Percentiles rank a stretch among this genome's conserved stretches.
Evolutionary conservation across 2,113 vertebrate genomes (phyloP).

Genomic region (Otus sunia): DNA sequence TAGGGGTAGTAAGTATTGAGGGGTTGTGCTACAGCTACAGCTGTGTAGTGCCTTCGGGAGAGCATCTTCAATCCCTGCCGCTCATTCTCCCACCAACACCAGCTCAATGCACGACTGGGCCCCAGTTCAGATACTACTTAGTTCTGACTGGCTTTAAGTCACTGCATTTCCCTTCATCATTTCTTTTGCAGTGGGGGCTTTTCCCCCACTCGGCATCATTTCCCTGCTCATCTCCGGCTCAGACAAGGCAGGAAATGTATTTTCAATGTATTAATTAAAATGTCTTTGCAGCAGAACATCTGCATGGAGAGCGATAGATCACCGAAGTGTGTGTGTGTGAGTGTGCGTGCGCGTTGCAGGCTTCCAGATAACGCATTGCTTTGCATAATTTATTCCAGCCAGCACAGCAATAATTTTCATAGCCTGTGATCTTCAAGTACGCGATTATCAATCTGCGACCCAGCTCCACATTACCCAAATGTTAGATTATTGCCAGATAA

Average conservation of each 20-base stretch:
- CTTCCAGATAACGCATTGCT: slow-evolving; percentile 67
- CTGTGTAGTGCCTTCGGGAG: accelerated
- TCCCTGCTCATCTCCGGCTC: slow-evolving; percentile 35
- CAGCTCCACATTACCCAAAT: not conserved
- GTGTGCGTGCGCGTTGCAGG: not conserved
- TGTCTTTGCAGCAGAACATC: slow-evolving; percentile 66
- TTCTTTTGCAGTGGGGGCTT: slow-evolving; percentile 20
- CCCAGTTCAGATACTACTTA: not conserved
- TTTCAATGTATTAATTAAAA: slow-evolving; percentile 71
- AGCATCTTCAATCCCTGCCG: not conserved
- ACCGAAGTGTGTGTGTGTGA: slow-evolving; percentile 1
- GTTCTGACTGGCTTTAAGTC: not conserved
- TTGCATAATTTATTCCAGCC: slow-evolving; percentile 70
- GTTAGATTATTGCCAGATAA: not conserved
- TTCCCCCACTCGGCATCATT: not conserved
- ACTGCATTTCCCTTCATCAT: not conserved
- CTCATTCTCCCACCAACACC: not conserved
- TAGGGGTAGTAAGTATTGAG: not conserved
- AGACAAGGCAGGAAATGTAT: slow-evolving; percentile 58
- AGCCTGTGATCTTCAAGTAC: slow-evolving; percentile 41
- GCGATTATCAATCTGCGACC: slow-evolving; percentile 27
- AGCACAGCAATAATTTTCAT: slow-evolving; percentile 53
- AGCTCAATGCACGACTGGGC: not conserved
- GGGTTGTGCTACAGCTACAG: not conserved
- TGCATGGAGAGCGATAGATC: slow-evolving; percentile 62